Base-by-base conservation (phyloP, 2,888 invertebrate genomes). In the Metalampra italica region DNA sequence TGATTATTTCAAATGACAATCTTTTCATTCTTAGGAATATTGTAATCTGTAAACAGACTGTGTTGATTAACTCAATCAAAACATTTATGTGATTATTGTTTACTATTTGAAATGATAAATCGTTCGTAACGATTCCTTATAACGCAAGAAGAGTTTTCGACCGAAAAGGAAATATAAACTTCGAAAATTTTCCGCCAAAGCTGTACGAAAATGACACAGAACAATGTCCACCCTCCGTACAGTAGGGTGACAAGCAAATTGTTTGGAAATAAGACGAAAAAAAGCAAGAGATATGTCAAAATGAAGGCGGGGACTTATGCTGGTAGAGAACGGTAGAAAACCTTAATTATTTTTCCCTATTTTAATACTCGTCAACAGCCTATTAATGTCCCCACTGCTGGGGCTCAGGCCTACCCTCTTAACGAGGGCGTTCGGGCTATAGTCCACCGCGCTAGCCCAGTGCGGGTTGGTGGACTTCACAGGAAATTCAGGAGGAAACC, bases 231-330 rank as follows among this genome's bases (percentile, higher is more conserved):
- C 52, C 78, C 82, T 43, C 76, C 81, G 48, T 80, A 83, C 54
- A 73, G 62, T 57, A 64, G 78, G 60, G 78, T 84, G 54, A 71
- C 84, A 2, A 79, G 74, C 55, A 88, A 85, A 59, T 60, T 88
- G 12, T 88, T 88, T 54, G 84, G 87, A 34, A 79, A 86, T 69
- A 88, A 87, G 55, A 82, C 62, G 49, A 87, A 88, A 71, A 88
- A 86, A 52, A 79, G 56, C 4, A 88, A 81, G 64, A 68, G 79
- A 36, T 62, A 72, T 54, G 59, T 62, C 32, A 88, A 87, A 63
- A 62, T 62, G 36, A 88, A 86, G 68, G 57, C 81, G 29, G 85
- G 82, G 2, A 85, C 83, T 0, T 87, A 80, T 47, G 66, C 75
- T 9, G 87, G 85, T 2, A 73, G 83, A 43, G 82, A 83, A 63